Evolutionary conservation across 2,888 invertebrate species (phyloP).

Genomic region (Masnerella sp.): DNA sequence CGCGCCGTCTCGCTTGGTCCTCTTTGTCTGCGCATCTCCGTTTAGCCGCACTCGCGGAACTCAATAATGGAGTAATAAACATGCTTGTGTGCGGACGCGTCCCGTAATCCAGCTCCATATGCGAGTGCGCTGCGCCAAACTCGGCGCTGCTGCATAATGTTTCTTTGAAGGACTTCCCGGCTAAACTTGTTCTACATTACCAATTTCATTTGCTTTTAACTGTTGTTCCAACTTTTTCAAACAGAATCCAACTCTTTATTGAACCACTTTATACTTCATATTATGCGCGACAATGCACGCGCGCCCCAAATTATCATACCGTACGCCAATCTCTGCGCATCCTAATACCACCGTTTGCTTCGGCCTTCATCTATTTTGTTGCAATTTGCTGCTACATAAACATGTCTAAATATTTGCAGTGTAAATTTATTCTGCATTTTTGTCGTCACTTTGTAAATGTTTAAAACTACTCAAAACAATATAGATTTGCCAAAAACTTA

Average conservation of each 20-base stretch:
- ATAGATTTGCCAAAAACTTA: too few species aligned
- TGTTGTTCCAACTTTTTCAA: conserved; percentile 34
- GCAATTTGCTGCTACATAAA: too few species aligned
- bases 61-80: conserved; percentile 58
- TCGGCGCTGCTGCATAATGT: conserved; percentile 43
- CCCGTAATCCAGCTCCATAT: conserved; percentile 43
- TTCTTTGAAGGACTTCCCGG: conserved; percentile 47
- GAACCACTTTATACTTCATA: conserved; percentile 27
- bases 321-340: background rate
- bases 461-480: too few species aligned
- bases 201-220: conserved; percentile 42
- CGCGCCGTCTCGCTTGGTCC: conserved; percentile 15
- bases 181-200: conserved; percentile 43
- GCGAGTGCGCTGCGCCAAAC: conserved; percentile 39
- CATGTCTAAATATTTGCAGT: too few species aligned
- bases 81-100: conserved; percentile 50
- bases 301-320: background rate
- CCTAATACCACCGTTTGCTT: too few species aligned
- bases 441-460: too few species aligned
- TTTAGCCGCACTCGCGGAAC: conserved; percentile 42
- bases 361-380: too few species aligned
- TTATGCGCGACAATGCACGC: conserved; percentile 16
- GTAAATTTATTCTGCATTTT: too few species aligned
- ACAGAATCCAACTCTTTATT: conserved; percentile 24
- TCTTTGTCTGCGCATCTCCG: conserved; percentile 24